phyloP scores from a whole-genome alignment of 1,140 invertebrate species.

The Coptotermes formosanus region DNA sequence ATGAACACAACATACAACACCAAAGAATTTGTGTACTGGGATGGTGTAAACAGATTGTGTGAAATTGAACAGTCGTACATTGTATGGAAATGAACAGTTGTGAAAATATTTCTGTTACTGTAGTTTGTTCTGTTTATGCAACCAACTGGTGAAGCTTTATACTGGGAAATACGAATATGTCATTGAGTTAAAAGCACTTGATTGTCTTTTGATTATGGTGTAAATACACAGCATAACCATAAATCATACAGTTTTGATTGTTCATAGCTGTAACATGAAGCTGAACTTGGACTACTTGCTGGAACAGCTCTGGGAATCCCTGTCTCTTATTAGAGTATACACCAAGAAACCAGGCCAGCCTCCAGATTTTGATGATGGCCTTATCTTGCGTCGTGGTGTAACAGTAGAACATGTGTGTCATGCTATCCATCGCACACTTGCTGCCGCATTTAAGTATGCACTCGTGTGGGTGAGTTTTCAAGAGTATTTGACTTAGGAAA shows the following conservation, averaged over 20 bases:
- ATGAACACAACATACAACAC: no score
- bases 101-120: no score
- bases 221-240: no score
- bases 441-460: slow-evolving; percentile 92
- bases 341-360: slow-evolving; percentile 98
- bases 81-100: no score
- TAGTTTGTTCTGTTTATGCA: no score
- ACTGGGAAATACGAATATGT: no score
- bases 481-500: background rate
- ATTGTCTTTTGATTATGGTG: no score
- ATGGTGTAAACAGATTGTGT: no score
- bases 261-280: slow-evolving; percentile 96
- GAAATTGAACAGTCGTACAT: no score
- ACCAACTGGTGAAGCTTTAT: no score
- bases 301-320: slow-evolving; percentile 90
- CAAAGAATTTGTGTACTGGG: no score
- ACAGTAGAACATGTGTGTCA: slow-evolving; percentile 97
- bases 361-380: slow-evolving; percentile 91
- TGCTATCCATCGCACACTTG: slow-evolving; percentile 91
- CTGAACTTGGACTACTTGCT: slow-evolving; percentile 95
- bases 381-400: slow-evolving; percentile 90
- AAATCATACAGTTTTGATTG: slow-evolving; percentile 6
- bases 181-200: no score
- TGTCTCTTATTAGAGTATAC: slow-evolving; percentile 93
- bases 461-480: slow-evolving; percentile 81